Base-by-base conservation (phyloP, 2,113 vertebrate genomes). In the Brachionichthys hirsutus region DNA sequence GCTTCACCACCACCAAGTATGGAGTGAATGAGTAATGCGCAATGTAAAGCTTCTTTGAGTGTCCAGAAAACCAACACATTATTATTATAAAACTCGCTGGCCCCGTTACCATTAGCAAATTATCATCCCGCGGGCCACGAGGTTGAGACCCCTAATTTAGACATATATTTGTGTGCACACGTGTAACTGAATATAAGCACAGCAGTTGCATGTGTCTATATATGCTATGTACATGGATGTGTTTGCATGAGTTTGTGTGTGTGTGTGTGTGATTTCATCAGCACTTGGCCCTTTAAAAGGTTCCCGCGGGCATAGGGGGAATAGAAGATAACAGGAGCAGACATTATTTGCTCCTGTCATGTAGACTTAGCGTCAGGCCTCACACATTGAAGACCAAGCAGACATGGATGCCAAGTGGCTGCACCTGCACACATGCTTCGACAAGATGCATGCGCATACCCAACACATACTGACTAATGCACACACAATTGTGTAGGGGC, bases 301-400 rank as follows among this genome's bases (percentile, higher is more conserved):
- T 82, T 89, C 80, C 85, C 85, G 86, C 83, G 83, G 80, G 88
- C 85, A 73, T 78, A 75, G 80, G 86, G 84, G 80, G 78, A 79
- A 84, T 80, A 87, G 74, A 85, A 86, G 84, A 85, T 83, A 90
- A 90, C 78, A 68, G 84, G 89, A 91, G 90, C 86, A 90, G 88
- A 91, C 89, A 85, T 91, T 89, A 90, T 91, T 90, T 91, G 86
- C 87, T 90, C 86, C 88, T 91, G 91, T 90, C 90, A 88, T 85
- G 73, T 91, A 67, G 68, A 56, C 63, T 92, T 91, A 92, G 78
- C 64, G 35, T 93, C 92, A 88, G 48, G 51, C 65, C 80, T 86
- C 85, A 78, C 87, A 83, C 77, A 83, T 77, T 78, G 82, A 75
- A 78, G 80, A 80, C 79, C 72, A 85, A 78, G 80, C 78, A 75